A percentile compares a stretch with the other conserved stretches of the same genome.
Conservation (phyloP, 2,113 vertebrate species). For the Murina feae region DNA sequence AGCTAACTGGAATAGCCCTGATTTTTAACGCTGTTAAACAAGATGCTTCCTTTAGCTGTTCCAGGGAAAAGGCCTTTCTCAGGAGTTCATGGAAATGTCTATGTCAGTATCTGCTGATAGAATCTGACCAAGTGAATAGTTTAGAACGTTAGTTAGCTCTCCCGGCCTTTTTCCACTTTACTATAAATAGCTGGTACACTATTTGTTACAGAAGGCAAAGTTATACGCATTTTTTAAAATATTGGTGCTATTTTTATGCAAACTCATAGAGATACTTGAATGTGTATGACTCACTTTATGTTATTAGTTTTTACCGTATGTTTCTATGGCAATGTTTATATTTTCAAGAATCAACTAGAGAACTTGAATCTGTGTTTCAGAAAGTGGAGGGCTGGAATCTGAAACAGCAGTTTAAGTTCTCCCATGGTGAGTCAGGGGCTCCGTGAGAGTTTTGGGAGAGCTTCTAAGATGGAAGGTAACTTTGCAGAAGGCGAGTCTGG, state of each 20-base stretch:
- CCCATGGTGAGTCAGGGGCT: not conserved
- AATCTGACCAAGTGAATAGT: slow-evolving; percentile 8
- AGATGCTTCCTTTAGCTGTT: not conserved
- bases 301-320: slow-evolving; percentile 22
- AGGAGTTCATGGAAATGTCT: not conserved
- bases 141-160: not conserved
- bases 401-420: slow-evolving; percentile 4
- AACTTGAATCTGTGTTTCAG: slow-evolving; percentile 46
- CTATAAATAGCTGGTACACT: slow-evolving; percentile 34
- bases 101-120: not conserved
- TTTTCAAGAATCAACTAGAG: slow-evolving; percentile 34
- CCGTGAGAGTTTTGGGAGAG: not conserved
- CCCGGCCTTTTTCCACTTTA: not conserved
- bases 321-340: slow-evolving; percentile 43
- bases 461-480: not conserved
- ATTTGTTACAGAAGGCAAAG: not conserved
- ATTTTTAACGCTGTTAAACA: not conserved
- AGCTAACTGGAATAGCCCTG: not conserved
- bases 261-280: slow-evolving; percentile 72
- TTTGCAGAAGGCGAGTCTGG: not conserved
- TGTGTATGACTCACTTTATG: slow-evolving; percentile 60
- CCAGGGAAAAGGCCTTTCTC: not conserved
- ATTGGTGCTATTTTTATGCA: slow-evolving; percentile 61
- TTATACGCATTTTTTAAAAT: slow-evolving; percentile 1
- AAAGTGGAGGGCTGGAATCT: not conserved